Evolutionary conservation across 2,888 invertebrate species (phyloP).

Genomic region (Cryptus viduatorius): DNA sequence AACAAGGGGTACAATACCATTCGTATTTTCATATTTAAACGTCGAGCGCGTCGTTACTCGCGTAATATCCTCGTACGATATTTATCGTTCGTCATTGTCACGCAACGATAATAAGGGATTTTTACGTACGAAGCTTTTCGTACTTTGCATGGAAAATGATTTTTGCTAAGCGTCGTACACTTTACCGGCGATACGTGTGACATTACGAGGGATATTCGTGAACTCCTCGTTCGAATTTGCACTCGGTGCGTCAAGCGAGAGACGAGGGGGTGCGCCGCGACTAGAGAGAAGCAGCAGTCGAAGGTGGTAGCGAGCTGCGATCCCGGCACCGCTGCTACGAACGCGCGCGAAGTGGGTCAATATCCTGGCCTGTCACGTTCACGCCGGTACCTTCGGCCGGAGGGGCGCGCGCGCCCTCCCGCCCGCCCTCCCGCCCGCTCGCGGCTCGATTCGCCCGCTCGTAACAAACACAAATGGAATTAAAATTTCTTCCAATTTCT

Average conservation of each 20-base stretch:
- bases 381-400: slow-evolving; percentile 54
- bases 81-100: neutral
- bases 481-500: slow-evolving; percentile 51
- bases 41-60: neutral
- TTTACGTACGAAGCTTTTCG: neutral
- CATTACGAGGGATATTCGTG: slow-evolving; percentile 23
- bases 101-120: neutral
- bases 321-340: slow-evolving; percentile 66
- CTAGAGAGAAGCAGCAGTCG: slow-evolving; percentile 1
- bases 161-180: neutral
- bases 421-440: slow-evolving; percentile 7
- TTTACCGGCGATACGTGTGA: neutral
- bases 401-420: slow-evolving; percentile 19
- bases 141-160: neutral
- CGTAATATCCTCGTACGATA: neutral
- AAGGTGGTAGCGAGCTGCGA: slow-evolving; percentile 42
- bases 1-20: neutral
- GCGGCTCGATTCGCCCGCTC: slow-evolving; percentile 1
- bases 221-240: slow-evolving; percentile 21
- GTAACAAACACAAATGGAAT: slow-evolving; percentile 65
- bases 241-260: slow-evolving; percentile 10
- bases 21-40: neutral
- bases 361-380: slow-evolving; percentile 75
- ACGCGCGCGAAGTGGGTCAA: slow-evolving; percentile 76
- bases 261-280: slow-evolving; percentile 1